Base-by-base conservation (phyloP, 2,113 vertebrate genomes). In the Actenoides hombroni region DNA sequence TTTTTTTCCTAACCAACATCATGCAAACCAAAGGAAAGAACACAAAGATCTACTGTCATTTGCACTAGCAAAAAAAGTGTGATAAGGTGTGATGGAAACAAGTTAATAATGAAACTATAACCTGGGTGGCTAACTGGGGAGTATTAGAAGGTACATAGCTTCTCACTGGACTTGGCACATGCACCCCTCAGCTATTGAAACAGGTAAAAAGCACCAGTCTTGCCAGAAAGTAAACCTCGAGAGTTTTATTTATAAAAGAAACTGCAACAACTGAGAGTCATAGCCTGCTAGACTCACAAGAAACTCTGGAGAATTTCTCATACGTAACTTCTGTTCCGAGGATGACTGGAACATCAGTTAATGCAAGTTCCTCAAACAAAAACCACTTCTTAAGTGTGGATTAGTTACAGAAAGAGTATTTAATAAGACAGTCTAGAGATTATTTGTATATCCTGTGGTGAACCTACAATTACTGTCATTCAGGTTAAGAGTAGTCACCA, bases 1-100 rank as follows among this genome's bases (percentile, higher is more conserved):
- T 49, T 92, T 63, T 37, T 54, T 25, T 8, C 49, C 26, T 23
- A 86, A 71, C 16, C 39, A 92, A 82, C 92, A 92, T 73, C 57
- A 83, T 11, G n/a, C 42, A 82, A 92, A 91, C 68, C 71, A 92
- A 88, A 94, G 63, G 59, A 77, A 90, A 48, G 73, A 77, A 95
- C 75, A 94, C 49, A 95, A 92, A 90, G 83, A 57, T 13, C 86
- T 90, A 74, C 26, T 94, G 78, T 94, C 70, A 67, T 54, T 60
- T 84, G 19, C 14, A 90, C 26, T 78, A 69, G 59, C 19, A 42
- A 42, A 42, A 90, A 76, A 86, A 57, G 33, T 46, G 28, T 42
- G 68, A 61, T 48, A 82, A 87, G 37, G 46, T 84, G 53, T 6
- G 61, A 68, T 44, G 81, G 92, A 93, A 93, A 76, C 79, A 60